Evolutionary conservation across 2,797 vertebrate genomes (phyloP).

Genomic region (Sebastes vulpes): DNA sequence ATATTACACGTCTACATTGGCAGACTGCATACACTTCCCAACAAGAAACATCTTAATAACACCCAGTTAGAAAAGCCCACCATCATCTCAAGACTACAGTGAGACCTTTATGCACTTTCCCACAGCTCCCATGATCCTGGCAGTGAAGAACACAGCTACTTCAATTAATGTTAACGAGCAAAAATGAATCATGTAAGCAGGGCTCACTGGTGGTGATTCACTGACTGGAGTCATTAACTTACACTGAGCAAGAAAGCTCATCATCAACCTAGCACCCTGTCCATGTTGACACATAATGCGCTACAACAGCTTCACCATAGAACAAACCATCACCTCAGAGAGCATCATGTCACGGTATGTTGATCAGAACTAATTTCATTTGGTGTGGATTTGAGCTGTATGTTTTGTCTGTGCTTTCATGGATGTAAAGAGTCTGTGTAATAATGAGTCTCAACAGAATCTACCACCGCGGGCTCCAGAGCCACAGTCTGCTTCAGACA

Average conservation of each 20-base stretch:
- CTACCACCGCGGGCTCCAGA: constrained; percentile 28
- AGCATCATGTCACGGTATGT: not conserved
- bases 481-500: constrained; percentile 36
- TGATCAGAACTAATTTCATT: constrained; percentile 35
- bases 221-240: constrained; percentile 53
- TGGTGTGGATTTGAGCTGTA: constrained; percentile 12
- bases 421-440: constrained; percentile 34
- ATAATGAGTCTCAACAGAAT: constrained; percentile 50
- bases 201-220: constrained; percentile 55
- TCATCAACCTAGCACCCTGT: constrained; percentile 15
- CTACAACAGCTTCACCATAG: not conserved
- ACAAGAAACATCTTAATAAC: not conserved
- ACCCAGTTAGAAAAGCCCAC: not conserved
- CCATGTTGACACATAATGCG: constrained; percentile 20
- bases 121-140: not conserved
- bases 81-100: not conserved
- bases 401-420: constrained; percentile 32
- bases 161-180: constrained; percentile 63
- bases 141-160: constrained; percentile 32
- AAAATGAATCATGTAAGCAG: constrained; percentile 60
- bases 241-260: constrained; percentile 36
- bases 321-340: constrained; percentile 18
- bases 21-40: not conserved
- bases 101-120: not conserved
- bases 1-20: not conserved